Conservation (phyloP, 2,797 vertebrate genomes). For the Oreochromis grahami region DNA sequence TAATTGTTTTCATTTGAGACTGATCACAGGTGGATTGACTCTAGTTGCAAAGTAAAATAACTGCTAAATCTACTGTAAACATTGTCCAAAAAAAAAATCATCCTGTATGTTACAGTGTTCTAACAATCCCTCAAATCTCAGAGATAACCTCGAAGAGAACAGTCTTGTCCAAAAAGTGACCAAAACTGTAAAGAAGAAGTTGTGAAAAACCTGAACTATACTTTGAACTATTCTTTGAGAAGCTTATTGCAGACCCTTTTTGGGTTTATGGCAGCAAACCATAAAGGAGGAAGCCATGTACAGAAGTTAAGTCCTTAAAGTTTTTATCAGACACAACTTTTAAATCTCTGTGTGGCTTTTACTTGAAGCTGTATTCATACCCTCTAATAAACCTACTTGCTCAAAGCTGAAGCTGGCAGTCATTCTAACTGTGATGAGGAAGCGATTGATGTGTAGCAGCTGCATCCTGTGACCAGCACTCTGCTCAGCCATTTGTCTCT, state of each 20-base stretch:
- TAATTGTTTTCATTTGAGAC: background rate
- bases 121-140: background rate
- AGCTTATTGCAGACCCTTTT: background rate
- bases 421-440: constrained; percentile 71
- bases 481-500: constrained; percentile 72
- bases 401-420: constrained; percentile 48
- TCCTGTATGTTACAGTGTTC: background rate
- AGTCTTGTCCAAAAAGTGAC: background rate
- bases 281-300: background rate
- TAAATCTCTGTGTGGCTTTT: background rate
- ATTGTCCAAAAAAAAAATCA: too few relatives aligned
- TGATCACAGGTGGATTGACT: background rate
- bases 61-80: background rate
- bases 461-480: constrained; percentile 74
- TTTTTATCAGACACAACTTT: background rate
- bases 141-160: background rate
- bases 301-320: constrained; percentile 17
- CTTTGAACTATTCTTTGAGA: background rate
- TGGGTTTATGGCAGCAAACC: background rate
- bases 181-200: background rate
- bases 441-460: constrained; percentile 74
- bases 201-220: background rate
- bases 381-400: constrained; percentile 25
- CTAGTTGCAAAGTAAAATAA: background rate
- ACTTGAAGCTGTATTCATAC: constrained; percentile 4